phyloP scores from a whole-genome alignment of 2,797 vertebrate genomes.

The Tragopan temminckii region DNA sequence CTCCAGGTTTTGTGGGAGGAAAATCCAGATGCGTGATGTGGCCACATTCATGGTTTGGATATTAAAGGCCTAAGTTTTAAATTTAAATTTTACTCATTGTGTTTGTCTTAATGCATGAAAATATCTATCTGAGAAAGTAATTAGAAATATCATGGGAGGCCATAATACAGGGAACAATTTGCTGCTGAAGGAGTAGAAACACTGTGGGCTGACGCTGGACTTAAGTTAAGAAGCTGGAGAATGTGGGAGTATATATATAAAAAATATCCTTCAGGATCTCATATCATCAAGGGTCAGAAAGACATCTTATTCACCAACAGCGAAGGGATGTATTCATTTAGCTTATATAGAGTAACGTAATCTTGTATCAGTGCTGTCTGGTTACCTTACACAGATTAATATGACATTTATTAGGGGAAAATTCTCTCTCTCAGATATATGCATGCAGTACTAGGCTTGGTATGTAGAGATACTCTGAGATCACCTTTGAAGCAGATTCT shows the following conservation, averaged over 20 bases:
- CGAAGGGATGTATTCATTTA: background rate
- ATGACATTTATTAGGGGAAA: background rate
- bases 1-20: background rate
- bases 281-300: background rate
- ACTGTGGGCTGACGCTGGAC: background rate
- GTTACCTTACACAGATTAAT: background rate
- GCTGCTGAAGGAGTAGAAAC: background rate
- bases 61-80: background rate
- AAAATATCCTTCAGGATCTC: background rate
- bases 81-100: background rate
- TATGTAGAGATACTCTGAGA: background rate
- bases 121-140: background rate
- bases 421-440: background rate
- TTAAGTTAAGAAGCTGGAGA: background rate
- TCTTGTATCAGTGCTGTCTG: background rate
- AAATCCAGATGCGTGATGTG: background rate
- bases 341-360: background rate
- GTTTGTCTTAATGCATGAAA: background rate
- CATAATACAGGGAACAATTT: background rate
- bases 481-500: background rate
- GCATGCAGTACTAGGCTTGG: background rate
- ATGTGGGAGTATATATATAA: background rate
- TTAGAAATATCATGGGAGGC: background rate
- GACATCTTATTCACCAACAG: background rate
- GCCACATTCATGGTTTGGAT: background rate